These are phyloP conservation scores for Gyps fulvus DNA, from an alignment of 2,113 vertebrate genomes.

Conservation along the genomic window DNA sequence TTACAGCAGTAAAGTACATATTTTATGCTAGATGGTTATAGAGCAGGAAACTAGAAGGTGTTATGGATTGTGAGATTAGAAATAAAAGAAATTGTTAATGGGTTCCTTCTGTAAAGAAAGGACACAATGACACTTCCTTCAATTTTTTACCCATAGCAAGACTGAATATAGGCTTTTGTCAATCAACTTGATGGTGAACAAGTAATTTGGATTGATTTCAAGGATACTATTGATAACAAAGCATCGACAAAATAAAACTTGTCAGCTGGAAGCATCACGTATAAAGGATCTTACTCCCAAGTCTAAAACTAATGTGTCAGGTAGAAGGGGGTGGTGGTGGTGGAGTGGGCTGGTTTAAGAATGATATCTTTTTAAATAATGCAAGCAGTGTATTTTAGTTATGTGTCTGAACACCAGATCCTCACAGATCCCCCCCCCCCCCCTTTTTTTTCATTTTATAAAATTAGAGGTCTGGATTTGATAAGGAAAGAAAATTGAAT, in stretches of 20 bases:
- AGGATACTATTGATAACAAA: not conserved
- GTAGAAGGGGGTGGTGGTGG: not conserved
- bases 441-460: not conserved
- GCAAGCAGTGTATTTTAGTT: not conserved
- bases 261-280: not conserved
- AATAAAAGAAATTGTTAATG: not conserved
- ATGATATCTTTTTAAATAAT: not conserved
- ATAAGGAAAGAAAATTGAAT: not conserved
- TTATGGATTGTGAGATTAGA: not conserved
- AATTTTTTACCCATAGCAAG: not conserved
- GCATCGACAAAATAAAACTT: not conserved
- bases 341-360: not conserved
- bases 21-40: not conserved
- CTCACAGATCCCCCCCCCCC: not conserved
- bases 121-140: not conserved
- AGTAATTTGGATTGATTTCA: not conserved
- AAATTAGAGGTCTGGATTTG: too few species aligned
- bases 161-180: not conserved
- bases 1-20: not conserved
- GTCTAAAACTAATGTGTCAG: not conserved
- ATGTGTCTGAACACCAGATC: not conserved
- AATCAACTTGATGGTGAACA: not conserved
- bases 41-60: not conserved
- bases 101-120: not conserved
- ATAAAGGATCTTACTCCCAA: not conserved